These are phyloP conservation scores for Taenioides sp. DNA, from an alignment of 2,797 vertebrate genomes.

Conservation along the genomic window DNA sequence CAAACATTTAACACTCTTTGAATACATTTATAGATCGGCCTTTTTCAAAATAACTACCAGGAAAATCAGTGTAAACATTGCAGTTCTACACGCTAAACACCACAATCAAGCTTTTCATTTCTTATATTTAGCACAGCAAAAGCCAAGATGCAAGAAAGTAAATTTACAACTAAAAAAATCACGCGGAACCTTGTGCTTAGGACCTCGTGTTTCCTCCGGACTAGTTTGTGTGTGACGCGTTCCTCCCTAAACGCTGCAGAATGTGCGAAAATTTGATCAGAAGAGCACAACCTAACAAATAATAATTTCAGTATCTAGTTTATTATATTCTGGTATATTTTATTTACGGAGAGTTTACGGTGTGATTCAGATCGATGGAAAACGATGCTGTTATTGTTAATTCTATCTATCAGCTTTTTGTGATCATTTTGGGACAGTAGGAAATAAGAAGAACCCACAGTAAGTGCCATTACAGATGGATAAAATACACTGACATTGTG, in stretches of 20 bases:
- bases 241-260: background rate
- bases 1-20: background rate
- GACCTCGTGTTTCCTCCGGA: background rate
- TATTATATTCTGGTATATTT: too few species aligned
- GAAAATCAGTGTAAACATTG: background rate
- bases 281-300: background rate
- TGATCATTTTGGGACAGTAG: background rate
- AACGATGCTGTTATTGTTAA: background rate
- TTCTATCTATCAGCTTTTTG: background rate
- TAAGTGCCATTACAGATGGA: background rate
- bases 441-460: background rate
- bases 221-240: background rate
- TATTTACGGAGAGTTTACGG: background rate
- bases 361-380: background rate
- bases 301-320: background rate
- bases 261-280: background rate
- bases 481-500: background rate
- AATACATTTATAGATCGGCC: background rate
- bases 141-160: background rate
- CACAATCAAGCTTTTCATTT: background rate
- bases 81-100: background rate
- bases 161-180: background rate
- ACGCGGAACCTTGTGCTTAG: background rate
- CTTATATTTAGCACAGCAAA: background rate
- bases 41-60: background rate